Percentiles rank a stretch among this genome's conserved stretches.
phyloP scores from a whole-genome alignment of 2,113 vertebrate species.

The Pollimyrus isidori region DNA sequence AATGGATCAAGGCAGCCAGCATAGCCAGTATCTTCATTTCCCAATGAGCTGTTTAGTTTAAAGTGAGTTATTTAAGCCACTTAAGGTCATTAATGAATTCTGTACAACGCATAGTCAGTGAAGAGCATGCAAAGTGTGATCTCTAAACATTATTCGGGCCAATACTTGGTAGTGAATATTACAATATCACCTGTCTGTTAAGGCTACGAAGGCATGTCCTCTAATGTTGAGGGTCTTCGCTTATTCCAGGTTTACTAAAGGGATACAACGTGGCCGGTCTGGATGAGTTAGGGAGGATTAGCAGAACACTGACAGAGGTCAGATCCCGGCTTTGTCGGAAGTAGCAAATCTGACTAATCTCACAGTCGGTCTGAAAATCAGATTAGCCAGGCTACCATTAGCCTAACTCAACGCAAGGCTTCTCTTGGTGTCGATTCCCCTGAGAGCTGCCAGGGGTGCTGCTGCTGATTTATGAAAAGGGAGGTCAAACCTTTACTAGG shows the following conservation, averaged over 20 bases:
- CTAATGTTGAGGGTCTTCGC: neutral
- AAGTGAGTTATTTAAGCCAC: neutral
- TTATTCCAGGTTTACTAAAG: neutral
- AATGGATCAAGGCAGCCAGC: neutral
- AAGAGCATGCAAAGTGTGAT: neutral
- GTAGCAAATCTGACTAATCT: conserved; percentile 37
- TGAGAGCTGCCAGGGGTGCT: neutral
- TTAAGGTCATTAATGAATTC: neutral
- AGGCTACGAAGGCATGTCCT: neutral
- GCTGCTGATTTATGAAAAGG: neutral
- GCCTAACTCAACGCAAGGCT: neutral
- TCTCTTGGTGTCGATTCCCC: conserved; percentile 15
- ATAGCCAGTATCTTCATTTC: neutral
- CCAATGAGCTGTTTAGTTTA: neutral
- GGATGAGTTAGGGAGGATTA: neutral
- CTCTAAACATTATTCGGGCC: neutral
- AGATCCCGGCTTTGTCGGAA: conserved; percentile 17
- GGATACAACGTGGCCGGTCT: neutral
- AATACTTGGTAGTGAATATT: neutral
- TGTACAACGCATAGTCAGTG: neutral
- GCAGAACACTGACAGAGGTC: neutral
- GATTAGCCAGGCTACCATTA: conserved; percentile 33
- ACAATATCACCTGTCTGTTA: neutral
- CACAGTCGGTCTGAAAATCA: conserved; percentile 9
- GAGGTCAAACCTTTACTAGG: neutral